Base-by-base conservation (phyloP, 2,113 vertebrate species). In the Rhinogobius similis region DNA sequence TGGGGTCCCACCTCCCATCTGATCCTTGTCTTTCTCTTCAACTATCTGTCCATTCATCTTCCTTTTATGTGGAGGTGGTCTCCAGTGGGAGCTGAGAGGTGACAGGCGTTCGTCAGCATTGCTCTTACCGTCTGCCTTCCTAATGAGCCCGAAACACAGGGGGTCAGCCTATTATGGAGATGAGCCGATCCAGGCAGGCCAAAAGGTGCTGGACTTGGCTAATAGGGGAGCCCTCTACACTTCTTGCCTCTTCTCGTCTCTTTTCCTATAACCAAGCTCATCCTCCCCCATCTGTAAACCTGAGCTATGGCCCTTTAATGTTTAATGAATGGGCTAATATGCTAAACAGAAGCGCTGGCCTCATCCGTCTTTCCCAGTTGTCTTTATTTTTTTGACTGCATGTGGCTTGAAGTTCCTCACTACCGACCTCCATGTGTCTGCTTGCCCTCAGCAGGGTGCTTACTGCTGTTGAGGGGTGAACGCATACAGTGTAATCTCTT, bases 121-220 rank as follows among this genome's bases (percentile, higher is more conserved):
- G 91, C 92, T 26, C 86, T 70, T 78, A 89, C 93, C 86, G 94
- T 92, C 86, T 90, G 91, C 88, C 52, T 92, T 89, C 91, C 92
- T 94, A 95, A 94, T 95, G 95, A 95, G 92, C 77, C 78, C 80
- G 81, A 90, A 92, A 94, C 92, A 92, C 74, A 59, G 81, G 83
- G 90, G 93, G 93, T 92, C 93, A 93, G 89, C 85, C 90, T 89
- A 92, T 94, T 96, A 94, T 95, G 93, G 91, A 94, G 93, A 95
- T 95, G 93, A 93, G 89, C 79, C 72, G 83, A 87, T 83, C 83
- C 76, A 75, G 82, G 86, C 82, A 77, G 89, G 89, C 89, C 86
- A 79, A 92, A 88, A 94, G 94, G 92, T 91, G 91, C 93, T 74
- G 81, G 87, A 92, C 91, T 91, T 90, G 73, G 50, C 88, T 93